Percentiles rank a stretch among this genome's conserved stretches.
These are phyloP conservation scores for Spialia ferax DNA, from an alignment of 2,888 invertebrate species.

Conservation along the genomic window DNA sequence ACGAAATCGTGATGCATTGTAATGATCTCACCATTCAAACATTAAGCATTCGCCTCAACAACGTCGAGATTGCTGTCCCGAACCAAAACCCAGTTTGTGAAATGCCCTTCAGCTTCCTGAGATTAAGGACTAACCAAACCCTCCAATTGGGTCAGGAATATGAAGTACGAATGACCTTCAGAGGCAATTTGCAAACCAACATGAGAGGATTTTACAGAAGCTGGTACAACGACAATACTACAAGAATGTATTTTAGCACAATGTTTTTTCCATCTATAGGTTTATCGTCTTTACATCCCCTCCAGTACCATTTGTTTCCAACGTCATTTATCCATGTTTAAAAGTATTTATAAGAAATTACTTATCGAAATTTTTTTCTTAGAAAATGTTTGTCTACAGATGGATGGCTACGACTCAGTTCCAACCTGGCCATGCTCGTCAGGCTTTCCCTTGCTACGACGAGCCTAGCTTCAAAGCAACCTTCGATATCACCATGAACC, in stretches of 20 bases:
- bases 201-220: constrained; percentile 94
- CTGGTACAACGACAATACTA: constrained; percentile 88
- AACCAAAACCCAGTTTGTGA: constrained; percentile 58
- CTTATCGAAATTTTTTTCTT: neutral
- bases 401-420: constrained; percentile 94
- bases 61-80: constrained; percentile 50
- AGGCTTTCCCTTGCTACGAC: constrained; percentile 96
- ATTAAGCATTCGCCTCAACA: constrained; percentile 63
- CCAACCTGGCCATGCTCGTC: constrained; percentile 92
- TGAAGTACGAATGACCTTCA: constrained; percentile 88
- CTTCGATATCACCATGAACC: constrained; percentile 90
- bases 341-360: neutral
- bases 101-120: constrained; percentile 63
- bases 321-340: no score
- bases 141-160: constrained; percentile 76
- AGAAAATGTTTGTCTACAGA: constrained; percentile 67
- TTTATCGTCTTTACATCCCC: no score
- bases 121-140: constrained; percentile 52
- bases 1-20: constrained; percentile 72
- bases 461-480: constrained; percentile 93
- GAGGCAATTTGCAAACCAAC: constrained; percentile 89
- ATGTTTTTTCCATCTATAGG: no score
- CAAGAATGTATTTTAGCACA: constrained; percentile 72
- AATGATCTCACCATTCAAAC: constrained; percentile 68
- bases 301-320: no score